These are phyloP conservation scores for Macrobrachium nipponense DNA, from an alignment of 1,140 invertebrate genomes.

Conservation along the genomic window DNA sequence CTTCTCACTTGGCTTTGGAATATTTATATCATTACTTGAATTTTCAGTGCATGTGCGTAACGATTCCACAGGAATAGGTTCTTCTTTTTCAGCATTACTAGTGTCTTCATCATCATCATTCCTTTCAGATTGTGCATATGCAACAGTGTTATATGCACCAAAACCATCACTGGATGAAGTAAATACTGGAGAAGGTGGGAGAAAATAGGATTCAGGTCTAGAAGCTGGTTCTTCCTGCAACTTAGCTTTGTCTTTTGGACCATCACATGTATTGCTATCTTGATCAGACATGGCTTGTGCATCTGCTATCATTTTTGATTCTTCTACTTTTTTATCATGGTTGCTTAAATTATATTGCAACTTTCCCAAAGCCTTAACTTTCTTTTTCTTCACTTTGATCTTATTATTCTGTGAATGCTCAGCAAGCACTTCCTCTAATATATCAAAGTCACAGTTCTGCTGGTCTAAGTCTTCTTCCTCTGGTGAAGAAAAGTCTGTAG, in stretches of 20 bases:
- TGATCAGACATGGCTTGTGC: slow-evolving; percentile 35
- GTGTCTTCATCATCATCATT: neutral
- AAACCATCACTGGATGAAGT: slow-evolving; percentile 53
- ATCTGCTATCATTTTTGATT: slow-evolving; percentile 40
- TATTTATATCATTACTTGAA: neutral
- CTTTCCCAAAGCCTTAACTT: slow-evolving; percentile 33
- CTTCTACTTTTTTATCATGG: slow-evolving; percentile 29
- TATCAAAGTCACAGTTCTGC: slow-evolving; percentile 67
- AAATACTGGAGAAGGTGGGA: slow-evolving; percentile 58
- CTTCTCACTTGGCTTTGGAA: neutral
- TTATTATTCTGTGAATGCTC: slow-evolving; percentile 62
- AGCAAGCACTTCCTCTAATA: slow-evolving; percentile 68
- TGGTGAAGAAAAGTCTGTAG: slow-evolving; percentile 67
- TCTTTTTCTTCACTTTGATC: slow-evolving; percentile 52
- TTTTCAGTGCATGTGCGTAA: too few species aligned
- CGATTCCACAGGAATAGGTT: slow-evolving; percentile 65
- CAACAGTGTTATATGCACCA: slow-evolving; percentile 22
- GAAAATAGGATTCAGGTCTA: slow-evolving; percentile 43
- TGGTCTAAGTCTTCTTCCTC: slow-evolving; percentile 52
- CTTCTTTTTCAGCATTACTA: slow-evolving; percentile 48
- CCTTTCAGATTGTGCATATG: slow-evolving; percentile 14
- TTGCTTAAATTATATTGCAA: slow-evolving; percentile 45
- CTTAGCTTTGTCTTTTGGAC: slow-evolving; percentile 64
- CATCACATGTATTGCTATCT: slow-evolving; percentile 33
- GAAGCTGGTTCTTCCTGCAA: slow-evolving; percentile 29